A percentile compares a stretch with the other conserved stretches of the same genome.
Evolutionary conservation across 2,888 invertebrate genomes (phyloP).

Genomic region (Apodemia hepburni): DNA sequence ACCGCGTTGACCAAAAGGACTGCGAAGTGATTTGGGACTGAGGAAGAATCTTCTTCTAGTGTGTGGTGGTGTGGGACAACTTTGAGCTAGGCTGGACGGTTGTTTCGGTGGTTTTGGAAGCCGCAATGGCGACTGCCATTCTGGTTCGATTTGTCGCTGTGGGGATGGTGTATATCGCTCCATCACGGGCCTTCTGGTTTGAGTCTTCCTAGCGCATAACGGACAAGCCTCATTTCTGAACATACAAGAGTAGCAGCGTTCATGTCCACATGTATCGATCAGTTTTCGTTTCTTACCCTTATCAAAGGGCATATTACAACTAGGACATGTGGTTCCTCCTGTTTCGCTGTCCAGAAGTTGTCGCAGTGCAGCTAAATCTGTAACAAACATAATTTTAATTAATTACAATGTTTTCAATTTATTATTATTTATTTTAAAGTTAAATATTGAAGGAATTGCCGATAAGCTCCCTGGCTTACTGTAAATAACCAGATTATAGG

Average conservation of each 20-base stretch:
- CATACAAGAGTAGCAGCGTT: slow-evolving; percentile 96
- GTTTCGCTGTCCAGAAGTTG: slow-evolving; percentile 89
- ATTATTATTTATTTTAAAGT: too few species aligned
- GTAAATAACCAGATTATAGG: too few species aligned
- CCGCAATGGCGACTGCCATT: slow-evolving; percentile 77
- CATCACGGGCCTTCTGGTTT: slow-evolving; percentile 61
- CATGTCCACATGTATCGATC: slow-evolving; percentile 97
- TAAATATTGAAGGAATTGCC: too few species aligned
- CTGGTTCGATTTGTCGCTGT: slow-evolving; percentile 57
- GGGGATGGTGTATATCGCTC: slow-evolving; percentile 70
- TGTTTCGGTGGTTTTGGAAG: slow-evolving; percentile 82
- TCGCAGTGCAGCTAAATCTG: slow-evolving; percentile 91
- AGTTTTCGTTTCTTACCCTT: slow-evolving; percentile 97
- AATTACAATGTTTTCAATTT: too few species aligned
- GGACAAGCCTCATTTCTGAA: slow-evolving; percentile 96
- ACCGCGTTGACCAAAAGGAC: slow-evolving; percentile 84
- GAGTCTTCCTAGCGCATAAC: slow-evolving; percentile 82
- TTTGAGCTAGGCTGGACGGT: slow-evolving; percentile 78
- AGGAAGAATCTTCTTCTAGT: slow-evolving; percentile 89
- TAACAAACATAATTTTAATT: slow-evolving; percentile 48
- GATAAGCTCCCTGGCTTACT: too few species aligned
- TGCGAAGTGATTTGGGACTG: slow-evolving; percentile 89
- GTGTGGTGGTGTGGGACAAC: slow-evolving; percentile 91
- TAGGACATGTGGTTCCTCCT: slow-evolving; percentile 86
- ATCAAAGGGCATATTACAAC: slow-evolving; percentile 96